Conservation (phyloP, 2,113 vertebrate genomes). For the Trachemys scripta region DNA sequence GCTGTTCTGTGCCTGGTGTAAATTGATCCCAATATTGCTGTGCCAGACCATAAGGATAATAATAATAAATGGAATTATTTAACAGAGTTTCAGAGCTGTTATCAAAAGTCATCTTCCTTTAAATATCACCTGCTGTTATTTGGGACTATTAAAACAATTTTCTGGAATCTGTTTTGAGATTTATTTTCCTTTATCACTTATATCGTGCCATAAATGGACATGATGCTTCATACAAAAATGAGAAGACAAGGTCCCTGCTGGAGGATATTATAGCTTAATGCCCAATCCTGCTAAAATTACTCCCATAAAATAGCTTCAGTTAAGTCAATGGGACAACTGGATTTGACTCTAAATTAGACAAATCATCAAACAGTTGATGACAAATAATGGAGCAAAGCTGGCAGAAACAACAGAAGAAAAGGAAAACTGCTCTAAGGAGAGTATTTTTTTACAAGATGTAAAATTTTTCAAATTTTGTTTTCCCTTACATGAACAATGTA, state of each 20-base stretch:
- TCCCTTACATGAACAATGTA: slow-evolving; percentile 5
- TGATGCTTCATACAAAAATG: neutral
- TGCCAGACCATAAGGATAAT: neutral
- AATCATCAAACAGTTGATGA: neutral
- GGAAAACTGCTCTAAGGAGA: neutral
- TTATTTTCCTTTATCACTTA: neutral
- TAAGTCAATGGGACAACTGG: neutral
- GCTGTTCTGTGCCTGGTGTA: neutral
- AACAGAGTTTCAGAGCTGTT: neutral
- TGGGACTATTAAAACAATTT: slow-evolving; percentile 6
- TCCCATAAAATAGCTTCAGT: neutral
- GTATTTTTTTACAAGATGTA: neutral
- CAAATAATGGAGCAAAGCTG: neutral
- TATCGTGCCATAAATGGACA: neutral
- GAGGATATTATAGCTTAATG: neutral
- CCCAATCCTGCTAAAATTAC: neutral
- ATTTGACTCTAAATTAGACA: neutral
- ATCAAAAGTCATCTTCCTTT: neutral
- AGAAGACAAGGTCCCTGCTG: neutral
- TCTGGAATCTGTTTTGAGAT: neutral
- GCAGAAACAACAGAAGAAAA: neutral
- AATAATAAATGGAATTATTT: neutral
- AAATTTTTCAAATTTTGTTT: neutral
- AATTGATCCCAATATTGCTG: neutral
- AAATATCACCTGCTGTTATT: neutral